phyloP scores from a whole-genome alignment of 2,888 invertebrate species.

The Abscondita cerata region DNA sequence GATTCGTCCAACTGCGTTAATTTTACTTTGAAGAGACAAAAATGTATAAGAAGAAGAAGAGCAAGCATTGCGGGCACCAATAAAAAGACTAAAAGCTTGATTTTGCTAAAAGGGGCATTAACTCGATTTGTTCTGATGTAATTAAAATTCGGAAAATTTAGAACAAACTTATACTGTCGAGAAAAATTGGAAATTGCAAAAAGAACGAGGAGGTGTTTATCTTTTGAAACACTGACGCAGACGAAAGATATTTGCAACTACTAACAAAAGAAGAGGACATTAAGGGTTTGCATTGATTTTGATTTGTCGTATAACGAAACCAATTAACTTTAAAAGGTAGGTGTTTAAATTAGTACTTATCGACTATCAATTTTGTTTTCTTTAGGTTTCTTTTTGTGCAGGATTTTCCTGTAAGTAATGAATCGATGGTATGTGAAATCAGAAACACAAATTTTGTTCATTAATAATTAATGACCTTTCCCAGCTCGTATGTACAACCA shows the following conservation, averaged over 20 bases:
- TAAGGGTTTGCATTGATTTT: conserved; percentile 56
- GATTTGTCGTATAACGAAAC: conserved; percentile 51
- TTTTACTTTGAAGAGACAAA: conserved; percentile 62
- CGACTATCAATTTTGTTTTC: too few species aligned
- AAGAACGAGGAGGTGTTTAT: conserved; percentile 56
- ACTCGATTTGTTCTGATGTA: neutral
- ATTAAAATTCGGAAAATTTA: neutral
- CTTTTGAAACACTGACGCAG: conserved; percentile 54
- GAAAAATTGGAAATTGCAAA: conserved; percentile 7
- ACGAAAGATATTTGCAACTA: conserved; percentile 41
- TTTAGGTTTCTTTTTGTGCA: too few species aligned
- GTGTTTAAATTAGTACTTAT: too few species aligned
- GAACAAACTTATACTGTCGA: neutral
- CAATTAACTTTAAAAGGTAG: conserved; percentile 58
- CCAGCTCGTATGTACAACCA: too few species aligned
- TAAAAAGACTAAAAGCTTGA: conserved; percentile 4
- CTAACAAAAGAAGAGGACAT: conserved; percentile 45
- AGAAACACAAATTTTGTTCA: too few species aligned
- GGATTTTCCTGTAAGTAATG: too few species aligned
- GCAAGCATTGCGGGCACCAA: neutral
- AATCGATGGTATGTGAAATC: too few species aligned
- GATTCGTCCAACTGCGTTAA: conserved; percentile 12
- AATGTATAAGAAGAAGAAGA: conserved; percentile 65
- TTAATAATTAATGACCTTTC: too few species aligned
- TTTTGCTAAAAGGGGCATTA: too few species aligned